Base-by-base conservation (phyloP, 2,797 vertebrate species). In the Uromys caudimaculatus region DNA sequence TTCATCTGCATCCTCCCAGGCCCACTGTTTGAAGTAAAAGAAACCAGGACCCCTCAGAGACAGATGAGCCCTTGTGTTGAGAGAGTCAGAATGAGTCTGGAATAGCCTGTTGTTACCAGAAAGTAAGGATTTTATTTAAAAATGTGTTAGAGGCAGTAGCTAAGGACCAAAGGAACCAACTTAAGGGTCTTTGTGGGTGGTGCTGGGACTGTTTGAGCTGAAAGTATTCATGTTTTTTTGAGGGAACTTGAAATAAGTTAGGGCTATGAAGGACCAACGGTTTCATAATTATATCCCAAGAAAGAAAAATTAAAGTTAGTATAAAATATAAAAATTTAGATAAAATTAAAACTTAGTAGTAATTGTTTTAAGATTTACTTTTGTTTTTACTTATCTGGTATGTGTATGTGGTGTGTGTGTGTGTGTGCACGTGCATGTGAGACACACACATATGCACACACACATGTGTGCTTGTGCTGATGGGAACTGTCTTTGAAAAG, bases 241-340 rank as follows among this genome's bases (percentile, higher is more conserved):
- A 85, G 64, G 9, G 58, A 60, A 56, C 27, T 62, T 93, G 81
- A 32, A 88, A 3, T 29, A 95, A 89, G 27, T 54, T 89, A 41
- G 60, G 84, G 44, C 38, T 82, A 58, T 67, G 12, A 82, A 92
- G 78, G 77, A 41, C 13, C 50, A 73, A 76, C 23, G 7, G 32
- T 81, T 52, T 97, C 79, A 94, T 94, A 95, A 84, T 91, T 93
- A 93, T 90, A 85, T 23, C 54, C 47, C 27, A 38, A 90, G n/a
- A 90, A 82, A 73, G 24, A n/a, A 76, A 78, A 95, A 85, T 29
- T 85, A 69, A n/a, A 89, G 54, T 93, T 32, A 93, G 21, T 69
- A 87, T 12, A 84, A 91, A 52, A 52, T 62, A 87, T 16, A 84
- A 86, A 86, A 16, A 50, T 85, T n/a, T 69, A 69, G 24, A 17